phyloP scores from a whole-genome alignment of 2,797 vertebrate genomes.

The Malacoctenus gilli region DNA sequence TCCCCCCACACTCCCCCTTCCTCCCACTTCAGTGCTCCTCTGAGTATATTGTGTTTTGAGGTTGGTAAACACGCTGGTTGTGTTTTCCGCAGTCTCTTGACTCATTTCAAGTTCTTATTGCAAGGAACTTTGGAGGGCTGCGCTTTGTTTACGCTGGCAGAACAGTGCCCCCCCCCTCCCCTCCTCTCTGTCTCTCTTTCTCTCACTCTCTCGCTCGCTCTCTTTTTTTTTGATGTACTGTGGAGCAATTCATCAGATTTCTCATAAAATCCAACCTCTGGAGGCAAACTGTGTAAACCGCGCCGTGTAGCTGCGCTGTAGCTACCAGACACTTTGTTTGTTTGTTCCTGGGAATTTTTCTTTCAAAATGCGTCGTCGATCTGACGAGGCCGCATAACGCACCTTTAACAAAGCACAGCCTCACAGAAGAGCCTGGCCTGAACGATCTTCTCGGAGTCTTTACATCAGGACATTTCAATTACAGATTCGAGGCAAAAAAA shows the following conservation, averaged over 20 bases:
- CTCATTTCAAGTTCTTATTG: conserved; percentile 39
- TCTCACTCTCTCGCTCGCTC: too few species aligned
- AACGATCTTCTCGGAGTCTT: neutral
- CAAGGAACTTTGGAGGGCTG: conserved; percentile 20
- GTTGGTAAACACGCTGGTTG: conserved; percentile 24
- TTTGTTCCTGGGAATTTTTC: conserved; percentile 14
- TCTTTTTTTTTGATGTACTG: conserved; percentile 18
- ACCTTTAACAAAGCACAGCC: conserved; percentile 4
- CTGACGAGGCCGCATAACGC: conserved; percentile 8
- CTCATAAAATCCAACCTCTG: conserved; percentile 37
- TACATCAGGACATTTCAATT: too few species aligned
- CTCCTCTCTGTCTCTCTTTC: too few species aligned
- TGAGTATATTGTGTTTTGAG: conserved; percentile 27
- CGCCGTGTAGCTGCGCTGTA: neutral
- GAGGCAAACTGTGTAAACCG: conserved; percentile 34
- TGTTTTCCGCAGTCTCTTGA: conserved; percentile 25
- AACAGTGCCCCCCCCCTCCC: conserved; percentile 14
- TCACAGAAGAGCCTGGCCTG: neutral
- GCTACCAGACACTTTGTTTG: conserved; percentile 33
- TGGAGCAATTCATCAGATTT: conserved; percentile 44
- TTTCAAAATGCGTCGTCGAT: conserved; percentile 29
- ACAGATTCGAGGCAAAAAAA: too few species aligned
- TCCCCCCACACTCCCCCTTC: neutral
- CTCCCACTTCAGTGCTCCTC: neutral
- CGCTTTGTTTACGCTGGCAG: conserved; percentile 25